These are phyloP conservation scores for Caenorhabditis panamensis DNA, from an alignment of 2,888 invertebrate genomes.

Conservation along the genomic window DNA sequence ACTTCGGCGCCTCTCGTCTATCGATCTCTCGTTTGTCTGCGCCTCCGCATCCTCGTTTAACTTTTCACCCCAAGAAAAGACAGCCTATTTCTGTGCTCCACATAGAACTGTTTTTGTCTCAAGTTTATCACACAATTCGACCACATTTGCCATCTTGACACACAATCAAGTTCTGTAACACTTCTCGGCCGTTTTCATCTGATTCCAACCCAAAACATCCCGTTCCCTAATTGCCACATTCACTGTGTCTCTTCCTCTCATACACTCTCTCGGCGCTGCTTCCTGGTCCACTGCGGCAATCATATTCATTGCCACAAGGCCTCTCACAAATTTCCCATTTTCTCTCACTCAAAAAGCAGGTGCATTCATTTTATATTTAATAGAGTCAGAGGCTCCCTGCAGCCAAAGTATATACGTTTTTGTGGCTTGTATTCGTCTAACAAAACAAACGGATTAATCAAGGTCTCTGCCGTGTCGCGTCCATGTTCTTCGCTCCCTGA, in stretches of 20 bases:
- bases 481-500: conserved; percentile 1
- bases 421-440: background rate
- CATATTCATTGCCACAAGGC: conserved; percentile 31
- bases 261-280: conserved; percentile 36
- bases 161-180: conserved; percentile 46
- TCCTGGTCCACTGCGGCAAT: conserved; percentile 37
- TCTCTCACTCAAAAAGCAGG: conserved; percentile 6
- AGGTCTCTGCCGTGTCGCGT: too few species aligned
- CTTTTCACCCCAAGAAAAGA: conserved; percentile 24
- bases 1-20: conserved; percentile 36
- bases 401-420: too few species aligned
- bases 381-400: background rate
- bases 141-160: too few species aligned
- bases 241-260: conserved; percentile 48
- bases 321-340: background rate
- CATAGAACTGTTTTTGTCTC: conserved; percentile 11
- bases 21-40: conserved; percentile 44
- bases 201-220: conserved; percentile 29
- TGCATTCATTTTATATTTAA: conserved; percentile 10
- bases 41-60: conserved; percentile 30
- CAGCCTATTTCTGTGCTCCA: conserved; percentile 8
- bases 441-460: conserved; percentile 4
- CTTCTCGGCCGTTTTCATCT: conserved; percentile 14
- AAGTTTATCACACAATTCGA: too few species aligned
- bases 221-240: conserved; percentile 42